These are phyloP conservation scores for Cheirogaleus medius DNA, from an alignment of 2,113 vertebrate genomes.

Conservation along the genomic window DNA sequence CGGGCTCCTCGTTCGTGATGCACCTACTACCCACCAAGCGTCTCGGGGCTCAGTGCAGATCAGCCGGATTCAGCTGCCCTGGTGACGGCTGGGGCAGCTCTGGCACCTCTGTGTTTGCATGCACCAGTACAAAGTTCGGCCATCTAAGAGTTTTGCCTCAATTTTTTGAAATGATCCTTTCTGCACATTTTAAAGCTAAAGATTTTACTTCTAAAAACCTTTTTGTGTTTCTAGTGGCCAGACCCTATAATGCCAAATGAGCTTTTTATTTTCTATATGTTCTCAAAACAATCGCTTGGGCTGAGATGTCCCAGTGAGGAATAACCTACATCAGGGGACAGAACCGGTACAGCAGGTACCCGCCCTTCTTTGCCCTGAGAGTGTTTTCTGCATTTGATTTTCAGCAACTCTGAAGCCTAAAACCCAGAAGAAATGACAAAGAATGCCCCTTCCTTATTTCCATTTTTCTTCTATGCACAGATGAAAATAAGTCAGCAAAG, in stretches of 20 bases:
- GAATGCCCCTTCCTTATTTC: not conserved
- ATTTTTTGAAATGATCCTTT: slow-evolving; percentile 3
- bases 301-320: not conserved
- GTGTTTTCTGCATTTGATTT: not conserved
- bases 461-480: not conserved
- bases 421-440: not conserved
- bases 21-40: not conserved
- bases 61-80: not conserved
- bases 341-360: not conserved
- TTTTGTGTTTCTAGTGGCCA: not conserved
- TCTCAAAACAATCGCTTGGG: not conserved
- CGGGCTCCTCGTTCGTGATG: not conserved
- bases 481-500: not conserved
- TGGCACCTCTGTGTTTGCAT: not conserved
- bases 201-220: not conserved
- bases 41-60: not conserved
- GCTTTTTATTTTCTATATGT: not conserved
- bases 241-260: not conserved
- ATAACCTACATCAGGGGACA: not conserved
- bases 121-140: not conserved
- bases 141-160: not conserved
- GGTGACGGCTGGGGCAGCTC: not conserved
- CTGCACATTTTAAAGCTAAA: not conserved
- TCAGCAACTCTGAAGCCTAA: not conserved
- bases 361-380: not conserved